Evolutionary conservation across 2,888 invertebrate genomes (phyloP), one percentile per base, ranked within the genome.

Genomic region (Dusona sp.): DNA sequence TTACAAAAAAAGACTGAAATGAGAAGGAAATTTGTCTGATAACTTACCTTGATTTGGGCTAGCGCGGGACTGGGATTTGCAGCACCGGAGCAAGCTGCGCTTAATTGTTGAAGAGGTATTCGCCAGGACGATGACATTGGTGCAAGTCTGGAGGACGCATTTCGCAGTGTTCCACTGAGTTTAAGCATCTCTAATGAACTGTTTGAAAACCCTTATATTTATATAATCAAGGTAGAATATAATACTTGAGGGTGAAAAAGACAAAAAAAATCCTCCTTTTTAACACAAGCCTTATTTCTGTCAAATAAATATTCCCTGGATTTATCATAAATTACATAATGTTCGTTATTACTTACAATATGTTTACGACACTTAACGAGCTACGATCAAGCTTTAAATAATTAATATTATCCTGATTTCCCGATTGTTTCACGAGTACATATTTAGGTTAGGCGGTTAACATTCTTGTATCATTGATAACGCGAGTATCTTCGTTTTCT

Each of bases 171-270:
- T 79, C 88, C 87, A 42, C 88, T 83, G 51, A 90, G 77, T 72
- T 89, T 88, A 84, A 90, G 78, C 89, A 90, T 90, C 80, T 83
- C 83, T 79, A 85, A 87, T 70, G 75, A 86, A 78, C 87, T 87
- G 73, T 65, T 79, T 29, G n/a, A 51, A 73, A 83, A 83, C 7
- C 38, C 48, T 82, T 89, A 88, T 90, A 88, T 90, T 90, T 90
- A 90, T 88, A 86, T 90, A 90, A 90, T 87, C 88, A 61, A 77
- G 48, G 42, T 33, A 33, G 19, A 36, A 54, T 29, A 68, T 25
- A 64, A 68, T 19, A 29, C 61, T 61, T 54, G 68, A 29, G 48
- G 54, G 57, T 19, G 61, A 16, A 77, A n/a, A n/a, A n/a, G n/a
- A n/a, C 29, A 19, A 61, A 75, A 68, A 45, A 75, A 85, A 74